Evolutionary conservation across 1,140 invertebrate genomes (phyloP).

Genomic region (Stenopsyche tienmushanensis): DNA sequence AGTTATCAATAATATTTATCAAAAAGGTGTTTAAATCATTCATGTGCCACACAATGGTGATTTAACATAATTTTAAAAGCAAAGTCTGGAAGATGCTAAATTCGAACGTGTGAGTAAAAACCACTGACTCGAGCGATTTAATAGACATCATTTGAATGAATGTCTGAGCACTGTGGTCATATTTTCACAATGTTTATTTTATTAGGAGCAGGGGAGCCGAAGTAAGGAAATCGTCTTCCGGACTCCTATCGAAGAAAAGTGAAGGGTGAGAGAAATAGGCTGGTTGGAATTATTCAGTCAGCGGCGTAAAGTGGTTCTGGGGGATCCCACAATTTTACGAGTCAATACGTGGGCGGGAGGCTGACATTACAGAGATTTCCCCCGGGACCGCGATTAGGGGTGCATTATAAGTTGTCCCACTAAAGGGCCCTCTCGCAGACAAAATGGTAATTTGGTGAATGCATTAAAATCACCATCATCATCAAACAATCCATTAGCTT

Average conservation of each 20-base stretch:
- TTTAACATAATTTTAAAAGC: no score
- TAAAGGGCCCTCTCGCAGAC: background rate
- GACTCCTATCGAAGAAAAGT: background rate
- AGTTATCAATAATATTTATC: no score
- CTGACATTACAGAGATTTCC: conserved; percentile 27
- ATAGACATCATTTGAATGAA: no score
- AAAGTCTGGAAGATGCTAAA: no score
- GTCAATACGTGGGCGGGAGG: conserved; percentile 20
- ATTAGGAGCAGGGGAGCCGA: no score
- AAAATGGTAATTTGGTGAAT: conserved; percentile 24
- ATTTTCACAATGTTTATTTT: no score
- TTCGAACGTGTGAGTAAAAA: no score
- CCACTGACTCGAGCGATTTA: no score
- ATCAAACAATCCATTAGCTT: background rate
- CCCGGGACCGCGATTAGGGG: conserved; percentile 19
- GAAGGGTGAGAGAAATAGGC: background rate
- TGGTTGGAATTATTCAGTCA: conserved; percentile 19
- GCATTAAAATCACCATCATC: conserved; percentile 2
- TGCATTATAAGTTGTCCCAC: conserved; percentile 31
- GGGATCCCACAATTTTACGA: conserved; percentile 24
- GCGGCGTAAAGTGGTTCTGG: conserved; percentile 7
- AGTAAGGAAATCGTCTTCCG: no score
- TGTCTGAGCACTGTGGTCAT: no score
- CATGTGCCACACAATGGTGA: no score
- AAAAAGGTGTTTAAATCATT: no score